Base-by-base conservation (phyloP, 2,888 invertebrate genomes). In the Dasypogon diadema region DNA sequence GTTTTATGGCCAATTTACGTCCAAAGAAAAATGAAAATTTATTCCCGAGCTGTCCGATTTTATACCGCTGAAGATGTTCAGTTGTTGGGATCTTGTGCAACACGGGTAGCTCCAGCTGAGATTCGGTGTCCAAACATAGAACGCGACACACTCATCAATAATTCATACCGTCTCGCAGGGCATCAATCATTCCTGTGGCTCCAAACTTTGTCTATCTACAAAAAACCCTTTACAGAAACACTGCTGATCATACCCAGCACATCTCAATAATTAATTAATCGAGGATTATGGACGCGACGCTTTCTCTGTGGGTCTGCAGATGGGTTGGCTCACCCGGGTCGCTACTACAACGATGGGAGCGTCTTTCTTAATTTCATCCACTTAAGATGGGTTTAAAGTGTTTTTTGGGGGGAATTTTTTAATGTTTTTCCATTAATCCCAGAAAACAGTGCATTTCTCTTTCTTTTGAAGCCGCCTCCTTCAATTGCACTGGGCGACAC, bases 231-330 rank as follows among this genome's bases (percentile, higher is more conserved):
- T 6, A 54, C 54, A 16, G 22, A 6, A 3, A 22, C 54, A 4
- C n/a, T 46, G n/a, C 46, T 46, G 16, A 2, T 8, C 54, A 21
- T 54, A 42, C n/a, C 60, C 16, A 37, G 37, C 24, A 48, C 65
- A 48, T 48, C 65, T 68, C 48, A 48, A 48, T 68, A 68, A 68
- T 68, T 68, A 68, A 68, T 68, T 68, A 68, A 68, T 68, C 65
- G 65, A 68, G 48, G 42, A 68, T 68, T 68, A 68, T n/a, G n/a
- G 26, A 16, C 48, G 65, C 24, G 16, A 48, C 26, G 65, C 26
- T 68, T 24, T 24, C 24, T 34, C 24, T 21, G 14, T 18, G 48
- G 14, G 37, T 14, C 16, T 48, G 46, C 5, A 46, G 30, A 30
- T 8, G 8, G 42, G 42, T n/a, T 42, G 42, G 60, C 34, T 18